Conservation (phyloP, 1,140 invertebrate genomes). For the Megalonaias nervosa region DNA sequence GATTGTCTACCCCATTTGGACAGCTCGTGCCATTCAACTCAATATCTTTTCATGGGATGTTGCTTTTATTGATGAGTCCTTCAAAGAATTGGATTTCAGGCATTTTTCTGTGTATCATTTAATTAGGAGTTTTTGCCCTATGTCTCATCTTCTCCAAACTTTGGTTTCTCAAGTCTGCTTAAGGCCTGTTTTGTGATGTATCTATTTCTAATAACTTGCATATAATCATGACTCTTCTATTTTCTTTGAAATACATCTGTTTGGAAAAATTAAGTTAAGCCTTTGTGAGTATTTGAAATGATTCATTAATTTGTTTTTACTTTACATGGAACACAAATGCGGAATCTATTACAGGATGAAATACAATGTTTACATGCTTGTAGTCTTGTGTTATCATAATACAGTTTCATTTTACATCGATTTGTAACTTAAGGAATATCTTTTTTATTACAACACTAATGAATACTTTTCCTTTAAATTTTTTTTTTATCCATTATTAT, state of each 20-base stretch:
- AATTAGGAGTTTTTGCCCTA: too few relatives aligned
- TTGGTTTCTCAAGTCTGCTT: too few relatives aligned
- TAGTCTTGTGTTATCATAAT: neutral
- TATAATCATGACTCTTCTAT: neutral
- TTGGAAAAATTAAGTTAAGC: neutral
- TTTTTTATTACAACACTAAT: neutral
- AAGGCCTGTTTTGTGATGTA: too few relatives aligned
- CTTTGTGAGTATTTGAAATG: neutral
- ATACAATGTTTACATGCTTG: neutral
- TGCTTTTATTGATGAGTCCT: too few relatives aligned
- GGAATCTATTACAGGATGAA: neutral
- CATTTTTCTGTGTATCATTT: too few relatives aligned
- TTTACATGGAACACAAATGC: neutral
- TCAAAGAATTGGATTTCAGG: too few relatives aligned
- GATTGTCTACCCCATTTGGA: too few relatives aligned
- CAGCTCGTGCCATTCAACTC: too few relatives aligned
- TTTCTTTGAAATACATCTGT: neutral
- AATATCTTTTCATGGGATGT: too few relatives aligned
- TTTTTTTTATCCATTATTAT: too few relatives aligned
- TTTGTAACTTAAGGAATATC: neutral
- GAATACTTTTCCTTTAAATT: neutral
- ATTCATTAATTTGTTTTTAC: neutral
- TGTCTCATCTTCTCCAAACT: too few relatives aligned
- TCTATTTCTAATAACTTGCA: neutral
- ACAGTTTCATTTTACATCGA: neutral